These are phyloP conservation scores for Anhinga anhinga DNA, from an alignment of 2,113 vertebrate species.

Conservation along the genomic window DNA sequence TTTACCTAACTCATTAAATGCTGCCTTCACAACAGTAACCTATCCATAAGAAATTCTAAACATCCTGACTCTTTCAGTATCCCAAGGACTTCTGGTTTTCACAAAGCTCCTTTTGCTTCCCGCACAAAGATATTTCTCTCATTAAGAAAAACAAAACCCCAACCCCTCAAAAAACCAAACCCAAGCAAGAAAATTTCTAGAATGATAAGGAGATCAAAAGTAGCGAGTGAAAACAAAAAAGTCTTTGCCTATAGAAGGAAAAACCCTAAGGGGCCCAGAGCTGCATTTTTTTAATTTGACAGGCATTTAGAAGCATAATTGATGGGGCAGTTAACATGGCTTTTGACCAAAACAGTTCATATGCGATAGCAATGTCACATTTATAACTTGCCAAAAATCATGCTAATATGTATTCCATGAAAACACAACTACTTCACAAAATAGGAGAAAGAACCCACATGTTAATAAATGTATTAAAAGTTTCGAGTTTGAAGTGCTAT, in stretches of 20 bases:
- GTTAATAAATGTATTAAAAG: neutral
- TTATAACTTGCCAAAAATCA: conserved; percentile 13
- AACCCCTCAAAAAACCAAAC: neutral
- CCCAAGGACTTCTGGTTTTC: neutral
- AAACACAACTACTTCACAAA: neutral
- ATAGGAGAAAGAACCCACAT: neutral
- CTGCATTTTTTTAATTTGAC: conserved; percentile 55
- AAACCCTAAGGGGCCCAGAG: conserved; percentile 30
- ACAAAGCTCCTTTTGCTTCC: neutral
- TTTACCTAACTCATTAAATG: neutral
- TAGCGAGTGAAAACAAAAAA: conserved; percentile 6
- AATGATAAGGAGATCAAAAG: conserved; percentile 45
- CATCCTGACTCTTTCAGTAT: neutral
- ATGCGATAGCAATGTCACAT: conserved; percentile 7
- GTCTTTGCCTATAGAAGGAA: conserved; percentile 17
- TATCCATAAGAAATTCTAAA: neutral
- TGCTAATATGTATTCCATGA: neutral
- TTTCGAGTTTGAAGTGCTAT: neutral
- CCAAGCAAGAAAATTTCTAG: neutral
- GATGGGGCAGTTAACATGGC: conserved; percentile 58
- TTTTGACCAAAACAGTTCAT: conserved; percentile 56
- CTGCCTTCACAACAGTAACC: neutral
- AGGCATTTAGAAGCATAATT: conserved; percentile 63
- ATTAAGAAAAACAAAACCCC: neutral
- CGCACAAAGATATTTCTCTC: neutral